Evolutionary conservation across 1,140 invertebrate genomes (phyloP).

Genomic region (Drosophila pruinosa): DNA sequence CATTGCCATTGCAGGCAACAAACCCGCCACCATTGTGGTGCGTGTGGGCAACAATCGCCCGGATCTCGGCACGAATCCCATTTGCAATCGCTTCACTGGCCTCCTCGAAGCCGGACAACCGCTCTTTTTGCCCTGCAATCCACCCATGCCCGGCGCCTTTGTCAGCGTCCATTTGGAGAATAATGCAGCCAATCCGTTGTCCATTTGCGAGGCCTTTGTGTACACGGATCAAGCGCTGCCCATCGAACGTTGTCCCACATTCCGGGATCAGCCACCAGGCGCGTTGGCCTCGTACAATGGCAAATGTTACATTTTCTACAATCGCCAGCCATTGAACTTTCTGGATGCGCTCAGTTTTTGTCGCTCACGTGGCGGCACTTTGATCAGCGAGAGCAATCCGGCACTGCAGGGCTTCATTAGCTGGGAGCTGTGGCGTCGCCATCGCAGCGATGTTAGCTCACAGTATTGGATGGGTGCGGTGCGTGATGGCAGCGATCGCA

Average conservation of each 20-base stretch:
- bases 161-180: slow-evolving; percentile 95
- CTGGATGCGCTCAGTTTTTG: slow-evolving; percentile 92
- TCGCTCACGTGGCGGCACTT: slow-evolving; percentile 89
- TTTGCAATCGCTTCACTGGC: slow-evolving; percentile 95
- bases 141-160: slow-evolving; percentile 97
- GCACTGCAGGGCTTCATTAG: slow-evolving; percentile 96
- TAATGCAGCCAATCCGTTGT: slow-evolving; percentile 88
- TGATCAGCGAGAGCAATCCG: slow-evolving; percentile 96
- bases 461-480: slow-evolving; percentile 98
- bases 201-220: slow-evolving; percentile 97
- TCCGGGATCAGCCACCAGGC: slow-evolving; percentile 95
- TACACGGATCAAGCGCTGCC: slow-evolving; percentile 97
- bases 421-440: slow-evolving; percentile 96
- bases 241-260: slow-evolving; percentile 96
- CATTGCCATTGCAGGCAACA: slow-evolving; percentile 83
- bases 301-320: slow-evolving; percentile 98
- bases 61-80: slow-evolving; percentile 95
- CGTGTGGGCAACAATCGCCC: slow-evolving; percentile 97
- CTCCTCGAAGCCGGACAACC: slow-evolving; percentile 94
- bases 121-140: slow-evolving; percentile 95
- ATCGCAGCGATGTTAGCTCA: slow-evolving; percentile 94
- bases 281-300: slow-evolving; percentile 97
- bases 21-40: slow-evolving; percentile 93
- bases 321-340: slow-evolving; percentile 92
- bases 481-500: slow-evolving; percentile 89